Evolutionary conservation across 1,140 invertebrate genomes (phyloP), one percentile per base, ranked within the genome.

Genomic region (Drosophila gunungcola): DNA sequence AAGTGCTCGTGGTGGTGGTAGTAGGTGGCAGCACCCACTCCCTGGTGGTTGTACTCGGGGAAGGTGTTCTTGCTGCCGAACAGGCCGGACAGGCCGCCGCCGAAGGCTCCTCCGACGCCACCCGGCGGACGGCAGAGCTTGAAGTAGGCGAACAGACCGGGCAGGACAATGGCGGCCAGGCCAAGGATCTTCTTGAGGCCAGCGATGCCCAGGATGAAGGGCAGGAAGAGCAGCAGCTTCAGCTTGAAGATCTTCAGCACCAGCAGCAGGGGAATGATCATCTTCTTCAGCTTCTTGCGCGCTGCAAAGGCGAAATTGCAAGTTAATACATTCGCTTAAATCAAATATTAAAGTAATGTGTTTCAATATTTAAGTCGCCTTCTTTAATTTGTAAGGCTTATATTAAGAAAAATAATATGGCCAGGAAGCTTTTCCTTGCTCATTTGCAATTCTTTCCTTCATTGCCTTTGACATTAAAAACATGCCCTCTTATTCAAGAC

Each of bases 211-310:
- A 97, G 93, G 51, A 97, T 96, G 67, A 97, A 93, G 2, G 96
- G 96, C 82, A 97, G 89, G 92, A 97, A 96, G 3, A 97, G 93
- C 1, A 97, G 92, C 13, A 97, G 92, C 78, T 97, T 97, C 80
- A 97, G 80, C 91, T 97, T 97, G 94, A 97, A 97, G 48, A 97
- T 93, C 91, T 97, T 97, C 60, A 97, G 90, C 54, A 97, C 95
- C 61, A 97, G 91, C 77, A 97, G 91, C 93, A 97, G 94, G 0
- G 96, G 96, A 68, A 97, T 95, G 76, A 97, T 95, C n/a, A 97
- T 93, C 85, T 96, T 97, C 94, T 96, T 96, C 53, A 97, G 92
- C 89, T 95, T 95, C 86, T 96, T 95, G 11, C 96, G 95, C 72
- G 95, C 96, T 97, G 93, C 7, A 77, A 54, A 2, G 6, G 12